Percentiles rank a stretch among this genome's conserved stretches.
Conservation (phyloP, 2,113 vertebrate species). For the Equus quagga region DNA sequence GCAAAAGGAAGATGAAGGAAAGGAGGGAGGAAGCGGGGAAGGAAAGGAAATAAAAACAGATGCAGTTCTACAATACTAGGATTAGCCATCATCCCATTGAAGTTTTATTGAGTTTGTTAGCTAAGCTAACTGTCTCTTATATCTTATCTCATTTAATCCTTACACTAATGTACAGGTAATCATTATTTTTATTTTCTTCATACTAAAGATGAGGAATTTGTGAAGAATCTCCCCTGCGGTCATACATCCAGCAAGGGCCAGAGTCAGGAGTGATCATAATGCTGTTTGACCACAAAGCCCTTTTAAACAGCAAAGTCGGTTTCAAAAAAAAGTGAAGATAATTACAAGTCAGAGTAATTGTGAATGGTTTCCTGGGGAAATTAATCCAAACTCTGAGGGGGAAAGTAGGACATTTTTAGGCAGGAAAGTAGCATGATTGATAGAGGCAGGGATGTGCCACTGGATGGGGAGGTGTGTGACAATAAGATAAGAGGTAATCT, state of each 20-base stretch:
- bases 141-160: not conserved
- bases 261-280: not conserved
- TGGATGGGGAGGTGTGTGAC: accelerated
- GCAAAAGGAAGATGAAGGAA: not conserved
- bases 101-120: not conserved
- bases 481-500: not conserved
- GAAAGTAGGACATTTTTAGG: not conserved
- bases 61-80: not conserved
- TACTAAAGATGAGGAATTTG: not conserved
- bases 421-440: not conserved
- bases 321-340: not conserved
- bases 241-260: not conserved
- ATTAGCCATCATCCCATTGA: not conserved
- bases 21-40: accelerated
- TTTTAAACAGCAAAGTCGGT: not conserved
- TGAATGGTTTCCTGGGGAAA: not conserved
- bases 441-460: not conserved
- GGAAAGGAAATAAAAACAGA: not conserved
- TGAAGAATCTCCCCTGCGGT: accelerated
- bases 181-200: not conserved
- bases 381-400: not conserved
- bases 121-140: not conserved
- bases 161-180: not conserved
- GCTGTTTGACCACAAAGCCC: not conserved
- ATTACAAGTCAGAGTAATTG: not conserved